A percentile compares a stretch with the other conserved stretches of the same genome.
Conservation (phyloP, 2,888 invertebrate genomes). For the Lottia gigantea region DNA sequence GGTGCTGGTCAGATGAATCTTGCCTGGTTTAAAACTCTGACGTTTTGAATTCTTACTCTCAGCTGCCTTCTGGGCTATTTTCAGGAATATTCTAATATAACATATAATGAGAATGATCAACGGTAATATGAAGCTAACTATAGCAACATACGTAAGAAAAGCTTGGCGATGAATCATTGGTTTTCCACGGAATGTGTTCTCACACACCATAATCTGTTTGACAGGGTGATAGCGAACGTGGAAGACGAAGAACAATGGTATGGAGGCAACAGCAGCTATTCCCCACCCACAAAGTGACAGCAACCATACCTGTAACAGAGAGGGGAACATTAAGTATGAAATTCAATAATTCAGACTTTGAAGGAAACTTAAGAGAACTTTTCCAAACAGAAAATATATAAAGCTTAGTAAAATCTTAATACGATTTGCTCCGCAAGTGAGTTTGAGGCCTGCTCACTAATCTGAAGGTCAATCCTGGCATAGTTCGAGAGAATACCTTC, state of each 20-base stretch:
- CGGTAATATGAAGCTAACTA: slow-evolving; percentile 62
- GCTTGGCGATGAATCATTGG: slow-evolving; percentile 55
- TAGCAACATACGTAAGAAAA: slow-evolving; percentile 54
- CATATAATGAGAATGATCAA: slow-evolving; percentile 58
- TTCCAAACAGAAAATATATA: too few relatives aligned
- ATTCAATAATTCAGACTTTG: too few relatives aligned
- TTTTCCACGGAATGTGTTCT: slow-evolving; percentile 58
- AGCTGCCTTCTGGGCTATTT: slow-evolving; percentile 61
- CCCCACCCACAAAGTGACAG: slow-evolving; percentile 58
- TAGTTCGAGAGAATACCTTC: too few relatives aligned
- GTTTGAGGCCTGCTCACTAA: too few relatives aligned
- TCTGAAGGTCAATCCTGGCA: too few relatives aligned
- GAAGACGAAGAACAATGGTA: slow-evolving; percentile 60
- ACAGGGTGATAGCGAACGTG: slow-evolving; percentile 38
- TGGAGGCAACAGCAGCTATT: slow-evolving; percentile 49
- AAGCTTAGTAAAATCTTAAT: too few relatives aligned
- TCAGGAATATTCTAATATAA: slow-evolving; percentile 64
- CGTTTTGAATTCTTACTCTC: slow-evolving; percentile 45
- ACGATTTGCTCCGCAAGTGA: too few relatives aligned
- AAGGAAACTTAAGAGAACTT: too few relatives aligned
- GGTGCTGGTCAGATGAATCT: slow-evolving; percentile 61
- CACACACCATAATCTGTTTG: slow-evolving; percentile 51
- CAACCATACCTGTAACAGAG: slow-evolving; percentile 45
- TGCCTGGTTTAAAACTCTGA: slow-evolving; percentile 54
- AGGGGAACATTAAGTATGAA: not conserved